Evolutionary conservation across 2,113 vertebrate genomes (phyloP).

Genomic region (Casuarius casuarius): DNA sequence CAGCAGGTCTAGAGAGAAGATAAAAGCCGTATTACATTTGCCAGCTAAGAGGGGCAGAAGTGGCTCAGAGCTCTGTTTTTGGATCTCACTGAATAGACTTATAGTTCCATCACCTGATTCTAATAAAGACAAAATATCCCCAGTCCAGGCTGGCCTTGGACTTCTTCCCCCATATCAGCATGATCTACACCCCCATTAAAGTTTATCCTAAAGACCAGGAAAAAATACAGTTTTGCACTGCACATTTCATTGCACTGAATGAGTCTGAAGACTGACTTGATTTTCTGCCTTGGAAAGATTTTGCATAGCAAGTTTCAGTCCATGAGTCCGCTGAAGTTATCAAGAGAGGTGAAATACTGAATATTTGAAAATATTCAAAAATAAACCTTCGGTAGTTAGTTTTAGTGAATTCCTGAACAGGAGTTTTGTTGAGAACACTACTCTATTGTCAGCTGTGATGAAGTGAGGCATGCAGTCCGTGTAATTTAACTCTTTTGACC

Average conservation of each 20-base stretch:
- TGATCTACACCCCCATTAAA: not conserved
- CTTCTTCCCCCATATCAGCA: not conserved
- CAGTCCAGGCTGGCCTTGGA: not conserved
- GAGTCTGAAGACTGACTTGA: not conserved
- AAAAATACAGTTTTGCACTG: not conserved
- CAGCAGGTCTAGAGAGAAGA: not conserved
- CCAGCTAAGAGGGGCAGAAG: not conserved
- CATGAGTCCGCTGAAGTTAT: not conserved
- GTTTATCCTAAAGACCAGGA: not conserved
- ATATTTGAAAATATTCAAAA: not conserved
- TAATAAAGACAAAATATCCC: not conserved
- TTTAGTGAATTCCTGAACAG: not conserved
- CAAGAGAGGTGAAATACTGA: not conserved
- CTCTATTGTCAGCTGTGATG: not conserved
- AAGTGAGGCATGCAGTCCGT: not conserved
- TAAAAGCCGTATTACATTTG: not conserved
- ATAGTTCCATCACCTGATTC: not conserved
- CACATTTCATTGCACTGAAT: not conserved
- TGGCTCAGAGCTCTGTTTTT: not conserved
- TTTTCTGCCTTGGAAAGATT: not conserved
- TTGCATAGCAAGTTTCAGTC: not conserved
- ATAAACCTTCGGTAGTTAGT: not conserved
- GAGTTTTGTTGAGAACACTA: not conserved
- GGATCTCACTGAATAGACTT: not conserved
- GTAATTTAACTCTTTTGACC: not conserved